Base-by-base conservation (phyloP, 2,113 vertebrate species). In the Reinhardtius hippoglossoides region DNA sequence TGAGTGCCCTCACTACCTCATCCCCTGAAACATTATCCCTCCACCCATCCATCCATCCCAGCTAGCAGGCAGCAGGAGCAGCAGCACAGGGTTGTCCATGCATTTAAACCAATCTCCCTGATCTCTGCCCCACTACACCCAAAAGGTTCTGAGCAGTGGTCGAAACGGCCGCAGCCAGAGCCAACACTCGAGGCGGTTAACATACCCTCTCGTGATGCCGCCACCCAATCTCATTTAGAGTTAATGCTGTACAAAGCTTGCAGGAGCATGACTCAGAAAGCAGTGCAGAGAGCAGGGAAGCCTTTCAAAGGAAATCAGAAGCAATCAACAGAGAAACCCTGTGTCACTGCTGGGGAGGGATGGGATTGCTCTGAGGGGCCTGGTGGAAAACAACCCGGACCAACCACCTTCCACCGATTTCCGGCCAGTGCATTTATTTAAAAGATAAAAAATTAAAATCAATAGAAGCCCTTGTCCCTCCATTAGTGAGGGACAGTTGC, bases 1-100 rank as follows among this genome's bases (percentile, higher is more conserved):
- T 87, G 84, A 87, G 86, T 83, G 76, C 87, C 82, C 80, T 86
- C 87, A 78, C 87, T 81, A 75, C 80, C 86, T 85, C 87, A 86
- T 80, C 82, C 79, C 74, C 56, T 92, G 93, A 88, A 93, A 93
- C 80, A 88, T 84, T 89, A 94, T 87, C 90, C 76, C 60, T 77
- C 69, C 79, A 76, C 70, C 81, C 40, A 31, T 31, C 31, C 31
- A 31, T 71, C 71, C 62, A 69, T 88, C 77, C 81, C 55, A 63
- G 79, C 71, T 40, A 81, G 64, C 87, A 76, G 69, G 57, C 65
- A 15, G 55, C 48, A 56, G 65, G 69, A 82, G 64, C 85, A 73
- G 74, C 42, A 58, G 66, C 76, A 67, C 20, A 40, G 21, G 65
- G 9, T 31, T 10, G 65, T 70, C 80, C 50, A 48, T 59, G 67